A percentile compares a stretch with the other conserved stretches of the same genome.
These are phyloP conservation scores for Mayetiola destructor DNA, from an alignment of 2,888 invertebrate genomes.

Conservation along the genomic window DNA sequence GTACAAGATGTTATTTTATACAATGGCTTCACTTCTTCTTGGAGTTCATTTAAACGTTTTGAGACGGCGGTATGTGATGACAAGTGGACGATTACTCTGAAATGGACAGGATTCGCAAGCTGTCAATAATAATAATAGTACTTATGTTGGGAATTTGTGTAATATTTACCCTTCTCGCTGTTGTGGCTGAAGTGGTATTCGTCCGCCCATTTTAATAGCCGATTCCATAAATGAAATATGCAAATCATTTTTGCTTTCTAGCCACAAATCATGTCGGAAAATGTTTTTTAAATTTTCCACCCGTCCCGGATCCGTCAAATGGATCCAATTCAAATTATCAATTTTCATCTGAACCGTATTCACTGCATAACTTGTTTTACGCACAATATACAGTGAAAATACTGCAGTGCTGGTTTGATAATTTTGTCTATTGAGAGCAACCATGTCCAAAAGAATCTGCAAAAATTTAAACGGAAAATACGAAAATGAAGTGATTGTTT, in stretches of 20 bases:
- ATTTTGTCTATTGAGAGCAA: constrained; percentile 60
- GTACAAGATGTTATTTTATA: constrained; percentile 66
- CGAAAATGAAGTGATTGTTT: background rate
- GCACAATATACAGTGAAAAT: constrained; percentile 47
- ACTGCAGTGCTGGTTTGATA: constrained; percentile 56
- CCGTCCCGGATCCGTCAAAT: constrained; percentile 59
- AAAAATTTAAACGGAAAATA: constrained; percentile 13
- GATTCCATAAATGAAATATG: constrained; percentile 75
- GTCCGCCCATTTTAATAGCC: constrained; percentile 69
- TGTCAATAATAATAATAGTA: background rate
- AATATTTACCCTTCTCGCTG: constrained; percentile 67
- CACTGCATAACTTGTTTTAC: constrained; percentile 51
- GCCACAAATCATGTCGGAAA: constrained; percentile 62
- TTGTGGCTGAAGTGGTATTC: constrained; percentile 64
- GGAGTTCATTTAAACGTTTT: constrained; percentile 30
- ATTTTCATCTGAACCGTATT: constrained; percentile 76
- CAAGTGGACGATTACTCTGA: constrained; percentile 59
- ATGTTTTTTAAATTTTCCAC: constrained; percentile 63
- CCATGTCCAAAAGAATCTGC: constrained; percentile 48
- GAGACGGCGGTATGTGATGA: constrained; percentile 67
- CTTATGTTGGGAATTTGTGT: background rate
- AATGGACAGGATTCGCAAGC: background rate
- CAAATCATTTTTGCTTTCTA: constrained; percentile 54
- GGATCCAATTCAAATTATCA: constrained; percentile 77
- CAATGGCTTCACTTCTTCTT: constrained; percentile 69